Evolutionary conservation across 2,113 vertebrate species (phyloP), one percentile per base, ranked within the genome.

Genomic region (Corvus cornix): DNA sequence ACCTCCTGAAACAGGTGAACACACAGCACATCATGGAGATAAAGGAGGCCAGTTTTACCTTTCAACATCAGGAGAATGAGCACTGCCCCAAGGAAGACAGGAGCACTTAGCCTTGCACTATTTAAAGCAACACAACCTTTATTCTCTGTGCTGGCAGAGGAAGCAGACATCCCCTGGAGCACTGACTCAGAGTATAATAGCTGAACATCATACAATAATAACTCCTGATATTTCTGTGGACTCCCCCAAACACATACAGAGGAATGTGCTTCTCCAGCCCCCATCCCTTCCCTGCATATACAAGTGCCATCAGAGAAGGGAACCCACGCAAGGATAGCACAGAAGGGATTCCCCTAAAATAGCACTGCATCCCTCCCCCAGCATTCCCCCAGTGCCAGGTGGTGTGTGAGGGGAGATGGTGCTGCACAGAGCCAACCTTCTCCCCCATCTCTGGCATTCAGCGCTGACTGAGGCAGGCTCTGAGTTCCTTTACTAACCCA

Each of bases 341-440:
- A 94, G 94, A 79, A 91, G 74, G 93, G 87, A 95, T 89, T 75
- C 93, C 87, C 87, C 93, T 69, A 95, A 96, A 96, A 94, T 87
- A 93, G 93, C 91, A 18, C 46, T 23, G 13, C 39, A 10, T 26
- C 13, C 62, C 87, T 52, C 59, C 33, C 26, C 44, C 44, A 27
- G 21, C 74, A 6, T 22, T 23, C 48, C 69, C 51, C 41, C 35
- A 7, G 60, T 2, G 4, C 52, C 95, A 93, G 91, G 23, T 66
- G 87, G 69, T 39, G 37, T 5, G 33, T 1, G 63, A 53, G 35
- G 70, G 87, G 62, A 90, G 60, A 44, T 22, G 41, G 35, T 48
- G 87, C 77, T 55, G 26, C 17, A n/a, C 56, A 43, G 58, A 89
- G 84, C 93, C 89, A 81, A 28, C 16, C 44, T 66, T 37, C 56